phyloP scores from a whole-genome alignment of 2,888 invertebrate species.

The Galerucella nymphaeae region DNA sequence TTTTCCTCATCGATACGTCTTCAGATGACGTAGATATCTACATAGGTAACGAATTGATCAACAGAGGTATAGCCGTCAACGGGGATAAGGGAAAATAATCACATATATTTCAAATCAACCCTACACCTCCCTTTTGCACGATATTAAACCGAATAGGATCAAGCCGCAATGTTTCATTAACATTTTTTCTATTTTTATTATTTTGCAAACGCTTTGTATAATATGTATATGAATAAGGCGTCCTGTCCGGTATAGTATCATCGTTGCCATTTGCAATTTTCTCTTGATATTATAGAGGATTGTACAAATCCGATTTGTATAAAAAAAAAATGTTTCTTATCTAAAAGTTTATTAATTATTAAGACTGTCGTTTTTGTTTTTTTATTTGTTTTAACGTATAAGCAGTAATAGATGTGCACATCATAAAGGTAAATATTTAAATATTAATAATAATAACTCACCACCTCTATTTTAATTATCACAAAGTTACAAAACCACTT shows the following conservation, averaged over 20 bases:
- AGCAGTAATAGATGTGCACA: not conserved
- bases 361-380: not conserved
- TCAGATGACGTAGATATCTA: constrained; percentile 73
- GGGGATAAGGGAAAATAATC: constrained; percentile 15
- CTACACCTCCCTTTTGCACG: not conserved
- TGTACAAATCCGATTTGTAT: constrained; percentile 6
- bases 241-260: not conserved
- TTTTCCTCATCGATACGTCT: constrained; percentile 79
- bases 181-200: too few species aligned
- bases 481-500: too few species aligned
- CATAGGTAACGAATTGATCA: constrained; percentile 73
- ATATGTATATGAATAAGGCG: not conserved
- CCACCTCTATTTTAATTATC: too few species aligned
- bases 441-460: too few species aligned
- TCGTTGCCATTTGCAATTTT: too few species aligned
- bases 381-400: constrained; percentile 4
- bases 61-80: constrained; percentile 66
- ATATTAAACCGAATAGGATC: not conserved
- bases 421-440: not conserved
- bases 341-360: constrained; percentile 15
- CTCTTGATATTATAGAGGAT: too few species aligned
- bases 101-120: not conserved
- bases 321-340: constrained; percentile 1
- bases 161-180: not conserved
- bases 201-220: too few species aligned